Base-by-base conservation (phyloP, 2,113 vertebrate genomes). In the Nyctibius bracteatus region DNA sequence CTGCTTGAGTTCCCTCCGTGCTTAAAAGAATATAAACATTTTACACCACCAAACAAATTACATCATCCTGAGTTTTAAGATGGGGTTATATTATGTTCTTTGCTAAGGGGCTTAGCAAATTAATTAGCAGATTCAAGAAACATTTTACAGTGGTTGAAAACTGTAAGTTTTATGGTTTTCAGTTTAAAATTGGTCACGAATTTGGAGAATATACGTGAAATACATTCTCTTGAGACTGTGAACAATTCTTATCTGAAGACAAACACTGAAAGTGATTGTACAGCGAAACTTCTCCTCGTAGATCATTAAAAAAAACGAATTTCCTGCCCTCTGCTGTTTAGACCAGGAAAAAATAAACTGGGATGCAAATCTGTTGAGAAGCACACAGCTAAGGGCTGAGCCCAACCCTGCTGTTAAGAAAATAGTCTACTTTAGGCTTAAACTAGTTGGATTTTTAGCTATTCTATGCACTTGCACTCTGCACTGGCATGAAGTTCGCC, bases 271-370 rank as follows among this genome's bases (percentile, higher is more conserved):
- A 80, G 59, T 18, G 5, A 33, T 10, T 18, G 20, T 15, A 4
- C 7, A 66, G 51, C 1, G 0, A 57, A 51, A 28, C 14, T 31
- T 28, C 10, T 55, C 33, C 24, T 65, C 24, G 17, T 22, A 8
- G 54, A 47, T 12, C 16, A 54, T 10, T n/a, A n/a, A n/a, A 68
- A 55, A 39, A n/a, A 10, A 0, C 27, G 46, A 79, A 28, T 21
- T 39, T 83, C 80, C 88, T 86, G 92, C 92, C 86, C 86, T 65
- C 89, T 92, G 72, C 86, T 86, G 86, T 82, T 86, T 58, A 78
- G n/a, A 58, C 47, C 47, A 68, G 91, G 75, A 41, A 67, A 72
- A 77, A 84, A 75, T 25, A 33, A 73, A 27, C 11, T 6, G 5
- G 18, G 24, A 51, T 22, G 46, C 23, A 37, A 23, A 43, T 16